Base-by-base conservation (phyloP, 2,888 invertebrate genomes). In the Polyommatus icarus region DNA sequence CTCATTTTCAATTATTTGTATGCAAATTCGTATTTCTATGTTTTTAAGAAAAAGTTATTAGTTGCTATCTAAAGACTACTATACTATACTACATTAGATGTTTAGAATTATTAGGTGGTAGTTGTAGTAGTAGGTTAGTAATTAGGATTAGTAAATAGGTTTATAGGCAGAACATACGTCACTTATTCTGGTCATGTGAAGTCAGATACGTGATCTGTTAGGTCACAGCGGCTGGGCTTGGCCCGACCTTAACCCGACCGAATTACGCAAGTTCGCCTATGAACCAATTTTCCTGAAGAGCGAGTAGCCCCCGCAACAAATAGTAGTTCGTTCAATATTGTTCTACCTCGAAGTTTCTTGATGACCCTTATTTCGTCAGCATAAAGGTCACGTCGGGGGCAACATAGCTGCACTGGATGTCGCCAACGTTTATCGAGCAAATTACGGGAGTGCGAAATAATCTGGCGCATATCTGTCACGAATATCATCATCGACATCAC, bases 401-500 rank as follows among this genome's bases (percentile, higher is more conserved):
- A 46, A 46, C 10, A 46, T n/a, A n/a, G 8, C n/a, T n/a, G 1
- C 59, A 20, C 7, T 18, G 57, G 18, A 57, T 57, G n/a, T 20
- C n/a, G 59, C 59, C 59, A 59, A n/a, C 36, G 36, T 36, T 1
- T 77, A 73, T 40, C 57, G 18, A 54, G 18, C 20, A 72, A 54
- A 77, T 77, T 77, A 57, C 36, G 32, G 32, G n/a, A 36, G 32
- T 57, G 32, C 71, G 57, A 73, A 46, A 73, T 73, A 20, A 73
- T 73, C 73, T 4, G 18, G 72, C 20, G 50, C 61, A 78, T 76
- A 85, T 82, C 85, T 87, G 87, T 89, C 90, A 90, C 90, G 88
- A 90, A 86, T 83, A 83, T 87, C 87, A 89, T 90, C 88, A 88
- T 87, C 84, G 84, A 86, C 88, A 91, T 91, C 90, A 90, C 89